phyloP scores from a whole-genome alignment of 1,140 invertebrate species.

The Drosophila sp. region DNA sequence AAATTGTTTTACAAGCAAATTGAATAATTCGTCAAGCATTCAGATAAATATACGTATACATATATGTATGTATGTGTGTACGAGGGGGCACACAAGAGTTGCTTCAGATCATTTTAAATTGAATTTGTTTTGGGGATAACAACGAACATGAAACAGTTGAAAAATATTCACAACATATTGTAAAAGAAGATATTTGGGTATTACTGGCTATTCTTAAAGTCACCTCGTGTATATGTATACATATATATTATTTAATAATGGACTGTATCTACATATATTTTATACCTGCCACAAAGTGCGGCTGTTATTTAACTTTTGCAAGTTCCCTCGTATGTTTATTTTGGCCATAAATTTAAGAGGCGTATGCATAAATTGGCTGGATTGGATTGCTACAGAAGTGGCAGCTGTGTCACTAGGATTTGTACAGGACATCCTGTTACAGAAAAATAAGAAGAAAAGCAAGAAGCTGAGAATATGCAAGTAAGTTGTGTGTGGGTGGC shows the following conservation, averaged over 20 bases:
- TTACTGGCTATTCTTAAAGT: too few species aligned
- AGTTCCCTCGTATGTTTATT: neutral
- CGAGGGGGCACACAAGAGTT: slow-evolving; percentile 31
- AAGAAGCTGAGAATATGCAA: slow-evolving; percentile 7
- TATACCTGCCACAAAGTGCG: too few species aligned
- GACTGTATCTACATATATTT: too few species aligned
- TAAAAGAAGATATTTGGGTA: too few species aligned
- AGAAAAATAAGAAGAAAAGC: slow-evolving; percentile 18
- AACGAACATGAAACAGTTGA: too few species aligned
- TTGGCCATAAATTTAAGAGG: slow-evolving; percentile 49
- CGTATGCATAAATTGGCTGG: slow-evolving; percentile 42
- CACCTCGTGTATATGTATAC: too few species aligned
- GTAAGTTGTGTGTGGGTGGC: neutral
- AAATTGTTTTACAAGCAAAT: slow-evolving; percentile 64
- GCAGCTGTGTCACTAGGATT: slow-evolving; percentile 14
- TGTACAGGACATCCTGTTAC: slow-evolving; percentile 4
- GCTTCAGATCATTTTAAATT: neutral
- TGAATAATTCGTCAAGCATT: slow-evolving; percentile 65
- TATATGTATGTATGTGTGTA: neutral
- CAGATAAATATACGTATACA: neutral
- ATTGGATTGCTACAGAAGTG: slow-evolving; percentile 30
- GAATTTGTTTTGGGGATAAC: neutral
- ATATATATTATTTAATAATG: too few species aligned
- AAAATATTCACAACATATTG: too few species aligned
- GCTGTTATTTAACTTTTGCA: neutral